Evolutionary conservation across 2,797 vertebrate species (phyloP).

Genomic region (Sylvilagus floridanus): DNA sequence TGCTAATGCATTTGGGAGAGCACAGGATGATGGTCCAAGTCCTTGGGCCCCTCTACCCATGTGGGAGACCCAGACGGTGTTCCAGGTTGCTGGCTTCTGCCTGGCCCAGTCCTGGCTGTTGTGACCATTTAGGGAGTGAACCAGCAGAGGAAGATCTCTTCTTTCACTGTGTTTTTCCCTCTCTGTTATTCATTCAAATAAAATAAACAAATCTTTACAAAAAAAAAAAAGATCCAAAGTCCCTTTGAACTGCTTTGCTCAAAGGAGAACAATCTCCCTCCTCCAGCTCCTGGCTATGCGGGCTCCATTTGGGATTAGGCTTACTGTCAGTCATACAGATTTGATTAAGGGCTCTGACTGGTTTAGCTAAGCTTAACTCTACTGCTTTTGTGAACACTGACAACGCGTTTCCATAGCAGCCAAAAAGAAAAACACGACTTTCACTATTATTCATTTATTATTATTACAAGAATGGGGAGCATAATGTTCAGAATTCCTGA

Average conservation of each 20-base stretch:
- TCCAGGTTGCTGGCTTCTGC: too few species aligned
- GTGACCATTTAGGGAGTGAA: too few species aligned
- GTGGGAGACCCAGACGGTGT: too few species aligned
- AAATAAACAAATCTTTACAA: too few species aligned
- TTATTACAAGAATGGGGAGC: not conserved
- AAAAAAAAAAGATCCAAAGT: not conserved
- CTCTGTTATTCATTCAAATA: too few species aligned
- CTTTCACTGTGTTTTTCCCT: too few species aligned
- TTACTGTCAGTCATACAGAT: not conserved
- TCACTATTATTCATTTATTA: not conserved
- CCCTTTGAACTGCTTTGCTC: not conserved
- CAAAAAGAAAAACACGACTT: not conserved
- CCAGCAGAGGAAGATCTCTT: too few species aligned
- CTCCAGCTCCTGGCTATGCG: not conserved
- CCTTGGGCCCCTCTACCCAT: too few species aligned
- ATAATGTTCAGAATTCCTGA: conserved; percentile 28
- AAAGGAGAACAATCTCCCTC: not conserved
- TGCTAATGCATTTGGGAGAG: too few species aligned
- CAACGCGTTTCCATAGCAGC: not conserved
- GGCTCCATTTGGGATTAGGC: not conserved
- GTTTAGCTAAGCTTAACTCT: not conserved
- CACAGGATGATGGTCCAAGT: too few species aligned
- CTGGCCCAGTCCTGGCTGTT: too few species aligned
- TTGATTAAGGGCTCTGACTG: not conserved
- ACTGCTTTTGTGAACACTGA: not conserved